phyloP scores from a whole-genome alignment of 1,140 invertebrate genomes.

The Liolophura sinensis region DNA sequence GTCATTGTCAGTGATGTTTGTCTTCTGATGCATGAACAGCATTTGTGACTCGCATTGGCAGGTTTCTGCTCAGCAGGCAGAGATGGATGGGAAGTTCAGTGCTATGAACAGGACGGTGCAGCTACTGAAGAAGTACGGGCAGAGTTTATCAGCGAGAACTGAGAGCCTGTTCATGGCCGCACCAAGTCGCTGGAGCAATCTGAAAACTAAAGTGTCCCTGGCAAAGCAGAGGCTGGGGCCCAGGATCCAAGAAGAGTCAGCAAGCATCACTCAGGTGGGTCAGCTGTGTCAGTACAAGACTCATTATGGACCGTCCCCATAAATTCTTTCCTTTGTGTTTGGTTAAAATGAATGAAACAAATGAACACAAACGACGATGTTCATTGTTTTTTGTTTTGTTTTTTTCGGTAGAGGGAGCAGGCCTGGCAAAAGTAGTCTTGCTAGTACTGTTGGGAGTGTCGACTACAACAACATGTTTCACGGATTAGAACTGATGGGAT shows the following conservation, averaged over 20 bases:
- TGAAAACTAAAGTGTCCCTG: conserved; percentile 58
- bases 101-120: conserved; percentile 55
- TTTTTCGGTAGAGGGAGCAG: too few relatives aligned
- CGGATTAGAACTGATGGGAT: too few relatives aligned
- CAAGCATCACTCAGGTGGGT: conserved; percentile 50
- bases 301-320: too few relatives aligned
- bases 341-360: too few relatives aligned
- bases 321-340: too few relatives aligned
- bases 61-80: conserved; percentile 57
- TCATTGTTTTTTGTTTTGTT: too few relatives aligned
- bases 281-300: too few relatives aligned
- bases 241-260: conserved; percentile 58
- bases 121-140: conserved; percentile 56
- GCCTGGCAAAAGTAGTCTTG: too few relatives aligned
- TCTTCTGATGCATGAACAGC: neutral
- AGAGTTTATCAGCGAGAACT: conserved; percentile 48
- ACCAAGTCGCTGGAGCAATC: conserved; percentile 55
- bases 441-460: too few relatives aligned
- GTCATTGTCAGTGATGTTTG: too few relatives aligned
- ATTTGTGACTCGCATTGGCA: conserved; percentile 18
- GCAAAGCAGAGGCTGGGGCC: conserved; percentile 59
- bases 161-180: conserved; percentile 51
- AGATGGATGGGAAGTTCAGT: conserved; percentile 58
- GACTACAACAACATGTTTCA: too few relatives aligned
- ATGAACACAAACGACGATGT: too few relatives aligned